Percentiles rank a stretch among this genome's conserved stretches.
Evolutionary conservation across 2,797 vertebrate genomes (phyloP).

Genomic region (Micromesistius poutassou): DNA sequence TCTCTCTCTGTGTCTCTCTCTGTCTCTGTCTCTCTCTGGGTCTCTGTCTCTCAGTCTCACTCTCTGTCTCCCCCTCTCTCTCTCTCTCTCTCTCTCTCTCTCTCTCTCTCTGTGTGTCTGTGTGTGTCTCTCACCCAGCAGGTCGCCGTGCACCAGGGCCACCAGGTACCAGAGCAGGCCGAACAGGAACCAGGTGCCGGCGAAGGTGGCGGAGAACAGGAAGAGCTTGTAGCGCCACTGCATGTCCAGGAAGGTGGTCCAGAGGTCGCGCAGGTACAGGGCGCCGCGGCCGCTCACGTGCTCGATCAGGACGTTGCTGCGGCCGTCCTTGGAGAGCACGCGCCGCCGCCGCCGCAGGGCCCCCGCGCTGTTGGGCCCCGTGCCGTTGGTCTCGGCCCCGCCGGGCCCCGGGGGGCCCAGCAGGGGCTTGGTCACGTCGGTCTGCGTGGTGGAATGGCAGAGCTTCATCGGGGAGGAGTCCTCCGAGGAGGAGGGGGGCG

Average conservation of each 20-base stretch:
- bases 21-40: no score
- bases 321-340: constrained; percentile 88
- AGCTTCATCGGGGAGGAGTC: constrained; percentile 74
- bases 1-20: no score
- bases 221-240: constrained; percentile 82
- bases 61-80: no score
- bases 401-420: constrained; percentile 53
- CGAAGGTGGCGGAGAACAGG: constrained; percentile 77
- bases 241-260: constrained; percentile 84
- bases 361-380: constrained; percentile 16
- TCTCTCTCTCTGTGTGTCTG: no score
- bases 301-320: constrained; percentile 92
- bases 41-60: no score
- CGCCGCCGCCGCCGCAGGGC: constrained; percentile 66
- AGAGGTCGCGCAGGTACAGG: constrained; percentile 91
- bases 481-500: constrained; percentile 68
- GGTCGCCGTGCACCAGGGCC: constrained; percentile 75
- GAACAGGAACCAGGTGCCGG: constrained; percentile 79
- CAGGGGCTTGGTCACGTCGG: constrained; percentile 73
- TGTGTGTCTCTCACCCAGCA: constrained; percentile 63
- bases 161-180: constrained; percentile 80
- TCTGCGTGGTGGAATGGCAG: constrained; percentile 78
- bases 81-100: no score
- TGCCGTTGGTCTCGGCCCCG: constrained; percentile 34
- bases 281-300: constrained; percentile 83